Evolutionary conservation across 1,140 invertebrate species (phyloP).

Genomic region (Habropoda laboriosa): DNA sequence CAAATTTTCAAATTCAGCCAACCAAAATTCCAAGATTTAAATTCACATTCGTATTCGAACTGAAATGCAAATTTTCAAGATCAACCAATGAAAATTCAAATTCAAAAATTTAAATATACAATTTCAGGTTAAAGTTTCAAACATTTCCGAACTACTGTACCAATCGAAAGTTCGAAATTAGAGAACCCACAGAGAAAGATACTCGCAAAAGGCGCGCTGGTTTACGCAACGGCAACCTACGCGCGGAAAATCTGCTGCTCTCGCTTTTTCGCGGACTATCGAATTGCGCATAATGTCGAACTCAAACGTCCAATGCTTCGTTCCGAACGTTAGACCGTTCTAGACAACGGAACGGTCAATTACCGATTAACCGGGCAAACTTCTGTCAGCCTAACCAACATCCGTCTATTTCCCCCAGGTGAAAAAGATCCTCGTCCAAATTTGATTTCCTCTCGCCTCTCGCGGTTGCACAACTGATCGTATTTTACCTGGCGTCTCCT

Average conservation of each 20-base stretch:
- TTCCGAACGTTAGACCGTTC: conserved; percentile 1
- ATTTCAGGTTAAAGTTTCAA: too few relatives aligned
- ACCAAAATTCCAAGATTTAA: not conserved
- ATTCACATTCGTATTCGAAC: not conserved
- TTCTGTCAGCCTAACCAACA: too few relatives aligned
- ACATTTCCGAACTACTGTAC: too few relatives aligned
- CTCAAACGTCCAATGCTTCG: conserved; percentile 1
- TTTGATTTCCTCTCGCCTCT: conserved; percentile 40
- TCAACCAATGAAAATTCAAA: not conserved
- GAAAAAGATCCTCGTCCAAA: conserved; percentile 41
- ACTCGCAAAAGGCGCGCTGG: not conserved
- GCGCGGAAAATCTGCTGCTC: not conserved
- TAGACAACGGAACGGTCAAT: conserved; percentile 15
- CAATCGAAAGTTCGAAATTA: too few relatives aligned
- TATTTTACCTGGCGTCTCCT: conserved; percentile 36
- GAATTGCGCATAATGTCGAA: not conserved
- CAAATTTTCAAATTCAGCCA: too few relatives aligned
- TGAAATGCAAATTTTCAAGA: too few relatives aligned
- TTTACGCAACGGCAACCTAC: not conserved
- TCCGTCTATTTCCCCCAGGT: too few relatives aligned
- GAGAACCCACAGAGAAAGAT: not conserved
- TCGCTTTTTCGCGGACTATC: not conserved
- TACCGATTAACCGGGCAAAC: conserved; percentile 9
- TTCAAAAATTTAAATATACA: too few relatives aligned
- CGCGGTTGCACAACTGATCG: conserved; percentile 17